Percentiles rank a stretch among this genome's conserved stretches.
Evolutionary conservation across 2,888 invertebrate genomes (phyloP).

Genomic region (Campoplex nolae): DNA sequence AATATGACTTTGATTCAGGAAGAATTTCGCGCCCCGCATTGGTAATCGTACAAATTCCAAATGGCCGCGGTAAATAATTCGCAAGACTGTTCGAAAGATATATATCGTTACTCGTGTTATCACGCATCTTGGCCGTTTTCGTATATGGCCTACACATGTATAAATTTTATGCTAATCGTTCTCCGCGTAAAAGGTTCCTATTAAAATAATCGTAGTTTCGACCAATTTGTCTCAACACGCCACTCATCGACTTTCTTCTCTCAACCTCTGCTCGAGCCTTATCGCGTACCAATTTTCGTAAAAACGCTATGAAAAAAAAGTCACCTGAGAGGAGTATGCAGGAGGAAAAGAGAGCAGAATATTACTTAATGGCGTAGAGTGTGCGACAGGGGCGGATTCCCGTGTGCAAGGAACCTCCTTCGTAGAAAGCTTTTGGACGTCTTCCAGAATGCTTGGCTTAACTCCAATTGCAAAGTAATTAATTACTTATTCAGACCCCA

Average conservation of each 20-base stretch:
- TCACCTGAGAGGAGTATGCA: neutral
- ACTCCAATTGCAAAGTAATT: slow-evolving; percentile 73
- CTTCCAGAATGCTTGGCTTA: slow-evolving; percentile 72
- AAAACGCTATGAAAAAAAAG: slow-evolving; percentile 10
- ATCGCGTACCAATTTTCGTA: slow-evolving; percentile 49
- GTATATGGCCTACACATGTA: neutral
- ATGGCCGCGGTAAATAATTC: slow-evolving; percentile 1
- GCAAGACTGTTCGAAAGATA: neutral
- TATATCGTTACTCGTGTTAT: slow-evolving; percentile 20
- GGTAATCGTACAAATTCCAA: slow-evolving; percentile 42
- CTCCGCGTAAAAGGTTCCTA: slow-evolving; percentile 18
- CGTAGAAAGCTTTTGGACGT: slow-evolving; percentile 69
- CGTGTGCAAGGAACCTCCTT: slow-evolving; percentile 40
- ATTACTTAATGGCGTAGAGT: slow-evolving; percentile 67
- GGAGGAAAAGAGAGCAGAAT: slow-evolving; percentile 27
- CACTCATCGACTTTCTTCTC: slow-evolving; percentile 36
- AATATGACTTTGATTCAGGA: slow-evolving; percentile 48
- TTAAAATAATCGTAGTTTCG: slow-evolving; percentile 57
- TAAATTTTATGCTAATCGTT: slow-evolving; percentile 59
- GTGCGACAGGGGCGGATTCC: slow-evolving; percentile 57
- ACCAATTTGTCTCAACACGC: slow-evolving; percentile 56
- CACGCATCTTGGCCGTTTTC: slow-evolving; percentile 23
- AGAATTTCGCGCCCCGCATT: slow-evolving; percentile 52
- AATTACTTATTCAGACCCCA: slow-evolving; percentile 71
- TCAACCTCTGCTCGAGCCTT: slow-evolving; percentile 45